A percentile compares a stretch with the other conserved stretches of the same genome.
phyloP scores from a whole-genome alignment of 2,888 invertebrate genomes.

The Thalpophila matura region DNA sequence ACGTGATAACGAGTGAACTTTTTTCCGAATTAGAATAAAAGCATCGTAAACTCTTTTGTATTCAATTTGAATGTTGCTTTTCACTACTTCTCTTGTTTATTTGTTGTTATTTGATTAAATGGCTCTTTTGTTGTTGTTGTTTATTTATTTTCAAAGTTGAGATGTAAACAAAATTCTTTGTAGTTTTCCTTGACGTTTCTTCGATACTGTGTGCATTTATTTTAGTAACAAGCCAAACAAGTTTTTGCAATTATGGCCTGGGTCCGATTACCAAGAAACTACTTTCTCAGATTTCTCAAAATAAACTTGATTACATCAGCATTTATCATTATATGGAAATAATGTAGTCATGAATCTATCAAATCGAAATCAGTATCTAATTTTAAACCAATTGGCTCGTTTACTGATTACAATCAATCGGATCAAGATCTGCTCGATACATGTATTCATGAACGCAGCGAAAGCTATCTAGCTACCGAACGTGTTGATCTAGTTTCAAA shows the following conservation, averaged over 20 bases:
- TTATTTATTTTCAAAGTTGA: neutral
- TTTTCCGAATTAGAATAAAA: slow-evolving; percentile 44
- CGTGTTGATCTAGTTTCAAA: slow-evolving; percentile 62
- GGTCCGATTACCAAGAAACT: neutral
- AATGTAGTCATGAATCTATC: slow-evolving; percentile 16
- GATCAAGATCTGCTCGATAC: slow-evolving; percentile 47
- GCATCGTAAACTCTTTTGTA: slow-evolving; percentile 29
- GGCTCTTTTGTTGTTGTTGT: slow-evolving; percentile 16
- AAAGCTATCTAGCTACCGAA: slow-evolving; percentile 62
- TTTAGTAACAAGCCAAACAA: neutral
- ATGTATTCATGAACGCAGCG: slow-evolving; percentile 55
- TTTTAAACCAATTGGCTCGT: slow-evolving; percentile 45
- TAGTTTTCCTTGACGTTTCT: neutral
- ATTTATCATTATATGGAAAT: slow-evolving; percentile 19
- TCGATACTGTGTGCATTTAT: slow-evolving; percentile 7
- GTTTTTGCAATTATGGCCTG: neutral
- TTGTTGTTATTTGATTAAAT: slow-evolving; percentile 22
- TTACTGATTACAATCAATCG: slow-evolving; percentile 48
- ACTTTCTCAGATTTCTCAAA: slow-evolving; percentile 24
- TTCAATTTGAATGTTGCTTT: slow-evolving; percentile 19
- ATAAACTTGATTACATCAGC: slow-evolving; percentile 19
- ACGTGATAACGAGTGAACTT: slow-evolving; percentile 56
- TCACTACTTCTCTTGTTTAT: slow-evolving; percentile 36
- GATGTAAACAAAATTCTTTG: slow-evolving; percentile 20
- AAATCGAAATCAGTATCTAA: slow-evolving; percentile 28